Evolutionary conservation across 2,888 invertebrate genomes (phyloP), one percentile per base, ranked within the genome.

Genomic region (Podotricha telesiphe): DNA sequence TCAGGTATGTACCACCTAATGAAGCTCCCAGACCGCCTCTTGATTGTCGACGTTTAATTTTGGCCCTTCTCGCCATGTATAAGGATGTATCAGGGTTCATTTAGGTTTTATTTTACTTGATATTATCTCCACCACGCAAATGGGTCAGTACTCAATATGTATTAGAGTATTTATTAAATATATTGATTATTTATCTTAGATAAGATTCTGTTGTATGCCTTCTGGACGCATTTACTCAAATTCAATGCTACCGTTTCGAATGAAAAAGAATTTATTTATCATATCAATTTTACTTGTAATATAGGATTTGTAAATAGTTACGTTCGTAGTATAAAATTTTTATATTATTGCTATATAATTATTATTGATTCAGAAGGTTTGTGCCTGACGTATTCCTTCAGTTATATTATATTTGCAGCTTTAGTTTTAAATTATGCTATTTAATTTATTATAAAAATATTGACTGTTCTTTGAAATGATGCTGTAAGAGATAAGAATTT

Each of bases 221-320:
- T 80, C 78, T 77, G 75, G 80, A 84, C 83, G 87, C 86, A 85
- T 88, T 87, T 86, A 84, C 79, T 81, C 82, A 82, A 82, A 83
- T 82, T 86, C 84, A 84, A 83, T 79, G 75, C 79, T 82, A 80
- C 77, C 77, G 82, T 85, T 84, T 87, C 86, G 87, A 45, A 84
- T 84, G 82, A 86, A 86, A 42, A 56, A 87, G 85, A 87, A 86
- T 88, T 90, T 90, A 91, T 91, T 91, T 91, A 89, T 89, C 84
- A 84, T 87, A 88, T 87, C 85, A 55, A 80, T 82, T 85, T 87
- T 86, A 88, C 83, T 86, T 89, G 81, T 87, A 86, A 82, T 79
- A 82, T 83, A 80, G 75, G 80, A 76, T 86, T 15, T 59, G 86
- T 87, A 86, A 85, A 86, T 86, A 86, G 77, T 84, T 83, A 79